These are phyloP conservation scores for Passer domesticus DNA, from an alignment of 2,113 vertebrate species.

Conservation along the genomic window DNA sequence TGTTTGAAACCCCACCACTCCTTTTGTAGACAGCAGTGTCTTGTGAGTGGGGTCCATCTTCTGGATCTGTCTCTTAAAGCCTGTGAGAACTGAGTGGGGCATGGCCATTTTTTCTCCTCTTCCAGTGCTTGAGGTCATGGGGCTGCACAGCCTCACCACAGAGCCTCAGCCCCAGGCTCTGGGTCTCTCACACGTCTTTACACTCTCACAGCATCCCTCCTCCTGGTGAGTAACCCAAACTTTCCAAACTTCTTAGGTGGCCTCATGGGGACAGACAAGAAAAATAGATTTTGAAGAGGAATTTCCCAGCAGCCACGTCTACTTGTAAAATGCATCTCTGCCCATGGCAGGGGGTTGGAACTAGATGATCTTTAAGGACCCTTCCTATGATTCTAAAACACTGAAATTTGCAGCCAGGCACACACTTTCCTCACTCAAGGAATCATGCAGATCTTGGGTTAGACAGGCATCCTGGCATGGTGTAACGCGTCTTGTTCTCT, in stretches of 20 bases:
- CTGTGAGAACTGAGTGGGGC: background rate
- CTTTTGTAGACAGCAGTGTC: background rate
- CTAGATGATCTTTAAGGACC: background rate
- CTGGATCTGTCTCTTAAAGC: background rate
- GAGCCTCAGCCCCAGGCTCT: background rate
- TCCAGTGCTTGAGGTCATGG: too few species aligned
- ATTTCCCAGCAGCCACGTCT: background rate
- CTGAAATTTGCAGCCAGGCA: background rate
- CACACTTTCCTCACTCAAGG: background rate
- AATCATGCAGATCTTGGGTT: background rate
- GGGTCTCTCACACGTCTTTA: rapidly evolving
- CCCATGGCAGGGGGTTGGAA: background rate
- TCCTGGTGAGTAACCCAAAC: background rate
- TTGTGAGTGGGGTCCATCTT: rapidly evolving
- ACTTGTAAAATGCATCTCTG: background rate
- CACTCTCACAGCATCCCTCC: background rate
- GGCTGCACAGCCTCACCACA: background rate
- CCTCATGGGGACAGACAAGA: background rate
- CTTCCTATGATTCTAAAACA: background rate
- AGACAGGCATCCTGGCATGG: background rate
- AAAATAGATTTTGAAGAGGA: background rate
- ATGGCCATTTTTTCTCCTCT: background rate
- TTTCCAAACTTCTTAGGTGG: background rate
- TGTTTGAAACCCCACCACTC: background rate
- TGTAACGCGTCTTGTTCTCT: background rate